phyloP scores from a whole-genome alignment of 2,888 invertebrate species.

The Osmoderma eremita region DNA sequence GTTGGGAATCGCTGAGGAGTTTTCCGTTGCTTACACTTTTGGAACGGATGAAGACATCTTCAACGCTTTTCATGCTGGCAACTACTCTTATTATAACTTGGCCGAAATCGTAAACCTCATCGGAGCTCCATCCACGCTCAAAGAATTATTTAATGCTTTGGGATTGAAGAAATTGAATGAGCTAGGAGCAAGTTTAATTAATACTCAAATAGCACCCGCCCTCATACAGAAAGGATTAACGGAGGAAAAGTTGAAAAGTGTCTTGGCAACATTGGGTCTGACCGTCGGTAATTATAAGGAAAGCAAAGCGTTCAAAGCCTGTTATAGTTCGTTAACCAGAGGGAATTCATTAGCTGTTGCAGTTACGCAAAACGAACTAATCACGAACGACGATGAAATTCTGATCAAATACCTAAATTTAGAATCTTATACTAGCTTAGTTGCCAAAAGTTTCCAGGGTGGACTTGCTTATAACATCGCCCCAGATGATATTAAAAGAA shows the following conservation, averaged over 20 bases:
- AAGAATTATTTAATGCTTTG: slow-evolving; percentile 23
- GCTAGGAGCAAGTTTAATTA: slow-evolving; percentile 26
- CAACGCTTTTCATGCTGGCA: slow-evolving; percentile 35
- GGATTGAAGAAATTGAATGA: slow-evolving; percentile 35
- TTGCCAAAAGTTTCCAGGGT: slow-evolving; percentile 34
- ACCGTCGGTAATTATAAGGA: slow-evolving; percentile 26
- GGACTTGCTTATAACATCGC: slow-evolving; percentile 12
- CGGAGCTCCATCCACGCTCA: slow-evolving; percentile 35
- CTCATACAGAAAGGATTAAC: slow-evolving; percentile 24
- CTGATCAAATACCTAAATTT: slow-evolving; percentile 37
- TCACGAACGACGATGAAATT: slow-evolving; percentile 40
- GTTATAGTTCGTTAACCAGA: slow-evolving; percentile 31
- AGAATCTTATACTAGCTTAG: slow-evolving; percentile 33
- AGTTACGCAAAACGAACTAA: slow-evolving; percentile 27
- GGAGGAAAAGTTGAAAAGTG: slow-evolving; percentile 23
- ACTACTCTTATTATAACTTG: slow-evolving; percentile 35
- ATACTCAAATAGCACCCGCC: slow-evolving; percentile 5
- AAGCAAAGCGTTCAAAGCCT: slow-evolving; percentile 35
- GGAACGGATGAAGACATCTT: slow-evolving; percentile 42
- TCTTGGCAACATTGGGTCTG: slow-evolving; percentile 26
- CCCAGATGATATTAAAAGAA: not conserved
- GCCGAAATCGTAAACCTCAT: slow-evolving; percentile 33
- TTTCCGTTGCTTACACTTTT: slow-evolving; percentile 41
- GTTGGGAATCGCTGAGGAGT: slow-evolving; percentile 37
- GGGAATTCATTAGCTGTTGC: slow-evolving; percentile 36